A percentile compares a stretch with the other conserved stretches of the same genome.
Evolutionary conservation across 37 sponge, comb jelly and placozoan species (phyloP).

Genomic region (Mnemiopsis leidyi): DNA sequence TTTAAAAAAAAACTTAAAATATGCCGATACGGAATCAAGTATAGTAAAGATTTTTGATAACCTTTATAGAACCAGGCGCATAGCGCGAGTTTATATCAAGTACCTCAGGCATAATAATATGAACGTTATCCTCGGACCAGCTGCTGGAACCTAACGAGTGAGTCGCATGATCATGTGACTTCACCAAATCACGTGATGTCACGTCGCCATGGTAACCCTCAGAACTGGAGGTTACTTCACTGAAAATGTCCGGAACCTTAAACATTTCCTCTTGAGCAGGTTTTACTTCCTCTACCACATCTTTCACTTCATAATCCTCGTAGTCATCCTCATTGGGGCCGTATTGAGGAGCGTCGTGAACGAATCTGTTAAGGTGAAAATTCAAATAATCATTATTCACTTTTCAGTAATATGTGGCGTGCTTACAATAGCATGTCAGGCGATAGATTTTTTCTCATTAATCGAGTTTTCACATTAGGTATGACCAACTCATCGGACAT

Average conservation of each 20-base stretch:
- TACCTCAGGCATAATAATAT: not conserved
- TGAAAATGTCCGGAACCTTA: conserved; percentile 20
- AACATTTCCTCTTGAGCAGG: not conserved
- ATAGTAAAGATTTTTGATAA: no score
- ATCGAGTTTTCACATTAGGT: no score
- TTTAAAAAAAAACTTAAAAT: no score
- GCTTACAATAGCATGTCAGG: no score
- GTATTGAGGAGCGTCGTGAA: not conserved
- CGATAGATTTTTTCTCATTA: no score
- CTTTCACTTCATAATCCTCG: not conserved
- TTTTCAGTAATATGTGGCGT: no score
- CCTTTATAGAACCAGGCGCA: no score
- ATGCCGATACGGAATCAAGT: no score
- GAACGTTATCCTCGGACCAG: not conserved
- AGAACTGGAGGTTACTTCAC: conserved; percentile 2
- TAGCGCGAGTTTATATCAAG: no score
- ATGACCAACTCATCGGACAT: no score
- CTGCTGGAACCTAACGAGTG: not conserved
- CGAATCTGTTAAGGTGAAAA: no score
- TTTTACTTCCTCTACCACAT: not conserved
- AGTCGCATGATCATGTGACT: not conserved
- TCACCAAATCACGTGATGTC: not conserved
- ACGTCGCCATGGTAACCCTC: not conserved
- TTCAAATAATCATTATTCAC: no score
- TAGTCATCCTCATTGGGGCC: not conserved